Base-by-base conservation (phyloP, 2,113 vertebrate genomes). In the Amphiprion percula region DNA sequence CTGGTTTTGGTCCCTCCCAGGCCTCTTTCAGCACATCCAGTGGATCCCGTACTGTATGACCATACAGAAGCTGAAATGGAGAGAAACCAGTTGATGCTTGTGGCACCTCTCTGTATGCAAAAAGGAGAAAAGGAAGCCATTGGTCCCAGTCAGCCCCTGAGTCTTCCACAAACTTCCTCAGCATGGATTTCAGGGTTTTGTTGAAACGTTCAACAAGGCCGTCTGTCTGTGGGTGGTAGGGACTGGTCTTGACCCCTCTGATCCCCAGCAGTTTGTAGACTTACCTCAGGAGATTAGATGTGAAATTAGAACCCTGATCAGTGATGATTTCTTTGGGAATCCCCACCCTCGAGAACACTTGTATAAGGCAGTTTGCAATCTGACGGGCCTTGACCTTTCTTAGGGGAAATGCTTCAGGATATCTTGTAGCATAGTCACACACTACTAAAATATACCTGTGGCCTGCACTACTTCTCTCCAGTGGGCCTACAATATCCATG, bases 51-150 rank as follows among this genome's bases (percentile, higher is more conserved):
- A 72, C 69, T 4, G 26, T 0, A 12, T 49, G 23, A 3, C 46
- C 58, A 53, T 74, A 61, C 47, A 73, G 16, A 0, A 63, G 59
- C 2, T 73, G 59, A 10, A 73, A 73, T 7, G 58, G 59, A 14
- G 70, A 73, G 17, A 73, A 0, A 2, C 70, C 46, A 0, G 68
- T 47, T 0, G 68, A 70, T 12, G 68, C 19, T 15, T 70, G 41
- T 9, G 24, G 52, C 1, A 56, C 66, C 5, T 68, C 52, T 7
- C 21, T 61, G 17, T 47, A 59, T 0, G 55, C 54, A 2, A 73
- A 73, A 1, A 62, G 46, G 17, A 62, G 17, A n/a, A 64, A 47
- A 9, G 33, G 33, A 1, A 3, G 61, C 41, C 37, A 64, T 21
- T 16, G 10, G 15, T 44, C 61, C 61, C n/a, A 64, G 37, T 64